phyloP scores from a whole-genome alignment of 1,140 invertebrate species.

The Camponotus vicinus region DNA sequence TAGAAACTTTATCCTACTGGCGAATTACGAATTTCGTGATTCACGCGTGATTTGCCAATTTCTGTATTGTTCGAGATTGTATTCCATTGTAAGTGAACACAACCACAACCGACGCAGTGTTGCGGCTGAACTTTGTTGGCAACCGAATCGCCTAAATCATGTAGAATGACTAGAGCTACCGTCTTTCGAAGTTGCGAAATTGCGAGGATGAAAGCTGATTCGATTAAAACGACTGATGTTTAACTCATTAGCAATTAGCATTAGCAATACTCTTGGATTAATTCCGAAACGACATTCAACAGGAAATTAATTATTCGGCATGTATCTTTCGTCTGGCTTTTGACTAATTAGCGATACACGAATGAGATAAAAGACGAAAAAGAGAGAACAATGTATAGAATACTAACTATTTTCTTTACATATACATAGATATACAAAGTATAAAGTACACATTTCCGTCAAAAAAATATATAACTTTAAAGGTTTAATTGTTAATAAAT shows the following conservation, averaged over 20 bases:
- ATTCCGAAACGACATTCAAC: conserved; percentile 8
- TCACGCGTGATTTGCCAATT: conserved; percentile 6
- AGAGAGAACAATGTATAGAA: not conserved
- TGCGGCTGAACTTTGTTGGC: conserved; percentile 44
- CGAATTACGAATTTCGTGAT: not conserved
- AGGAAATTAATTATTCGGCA: not conserved
- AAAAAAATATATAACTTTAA: not conserved
- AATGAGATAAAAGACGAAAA: not conserved
- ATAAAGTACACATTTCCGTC: not conserved
- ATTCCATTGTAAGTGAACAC: conserved; percentile 41
- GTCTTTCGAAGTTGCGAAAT: conserved; percentile 50
- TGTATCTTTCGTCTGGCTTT: not conserved
- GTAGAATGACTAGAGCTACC: conserved; percentile 49
- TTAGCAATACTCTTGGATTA: conserved; percentile 17
- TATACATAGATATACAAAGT: not conserved
- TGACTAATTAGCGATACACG: not conserved
- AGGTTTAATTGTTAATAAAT: not conserved
- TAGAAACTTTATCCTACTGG: not conserved
- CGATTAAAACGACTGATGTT: conserved; percentile 17
- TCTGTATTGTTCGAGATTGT: not conserved
- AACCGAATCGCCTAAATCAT: conserved; percentile 59
- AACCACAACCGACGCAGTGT: conserved; percentile 11
- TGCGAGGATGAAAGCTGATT: not conserved
- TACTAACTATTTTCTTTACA: not conserved
- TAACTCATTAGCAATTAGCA: conserved; percentile 40